Evolutionary conservation across 2,113 vertebrate genomes (phyloP).

Genomic region (Anhinga rufa): DNA sequence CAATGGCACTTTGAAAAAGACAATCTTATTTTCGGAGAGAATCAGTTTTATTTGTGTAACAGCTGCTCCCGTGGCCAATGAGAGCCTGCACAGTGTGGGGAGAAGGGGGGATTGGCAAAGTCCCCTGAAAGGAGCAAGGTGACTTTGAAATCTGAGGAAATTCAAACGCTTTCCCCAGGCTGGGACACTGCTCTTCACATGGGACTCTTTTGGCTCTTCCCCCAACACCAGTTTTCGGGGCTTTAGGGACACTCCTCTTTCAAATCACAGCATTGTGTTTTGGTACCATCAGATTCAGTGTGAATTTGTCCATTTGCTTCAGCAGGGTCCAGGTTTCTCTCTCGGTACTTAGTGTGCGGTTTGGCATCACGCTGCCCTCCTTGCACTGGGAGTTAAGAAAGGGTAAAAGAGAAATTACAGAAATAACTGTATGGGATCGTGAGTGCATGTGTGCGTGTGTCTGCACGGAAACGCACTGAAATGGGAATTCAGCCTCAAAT

Average conservation of each 20-base stretch:
- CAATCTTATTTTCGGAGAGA: constrained; percentile 57
- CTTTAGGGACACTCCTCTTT: background rate
- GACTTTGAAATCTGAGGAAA: constrained; percentile 76
- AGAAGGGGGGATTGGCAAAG: constrained; percentile 26
- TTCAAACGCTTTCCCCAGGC: constrained; percentile 16
- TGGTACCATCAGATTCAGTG: background rate
- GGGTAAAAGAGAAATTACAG: background rate
- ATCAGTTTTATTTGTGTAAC: constrained; percentile 65
- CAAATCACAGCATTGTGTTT: background rate
- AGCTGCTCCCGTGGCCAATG: constrained; percentile 75
- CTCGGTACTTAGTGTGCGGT: background rate
- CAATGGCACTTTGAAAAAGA: constrained; percentile 59
- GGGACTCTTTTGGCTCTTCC: background rate
- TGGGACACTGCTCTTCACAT: background rate
- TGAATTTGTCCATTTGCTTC: background rate
- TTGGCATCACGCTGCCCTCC: background rate
- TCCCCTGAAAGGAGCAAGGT: constrained; percentile 37
- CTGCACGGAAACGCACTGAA: rapidly evolving
- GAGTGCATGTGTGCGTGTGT: background rate
- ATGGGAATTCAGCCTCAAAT: background rate
- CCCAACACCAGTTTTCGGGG: background rate
- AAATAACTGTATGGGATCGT: background rate
- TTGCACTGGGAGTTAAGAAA: background rate
- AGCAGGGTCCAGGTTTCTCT: background rate
- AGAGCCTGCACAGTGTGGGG: background rate